Evolutionary conservation across 2,888 invertebrate species (phyloP).

Genomic region (Leptothorax acervorum): DNA sequence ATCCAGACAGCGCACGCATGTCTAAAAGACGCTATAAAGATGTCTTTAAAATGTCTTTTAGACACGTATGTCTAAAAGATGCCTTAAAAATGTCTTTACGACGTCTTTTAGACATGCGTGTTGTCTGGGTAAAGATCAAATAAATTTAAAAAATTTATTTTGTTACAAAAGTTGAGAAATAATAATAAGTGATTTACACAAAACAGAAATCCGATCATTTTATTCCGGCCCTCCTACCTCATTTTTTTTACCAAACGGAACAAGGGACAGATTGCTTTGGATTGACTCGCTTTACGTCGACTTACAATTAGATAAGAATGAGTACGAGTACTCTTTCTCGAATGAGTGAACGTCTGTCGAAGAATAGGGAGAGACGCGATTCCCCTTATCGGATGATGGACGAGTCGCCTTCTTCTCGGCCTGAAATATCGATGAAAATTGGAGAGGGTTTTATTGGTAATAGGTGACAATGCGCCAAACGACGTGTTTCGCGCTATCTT

Average conservation of each 20-base stretch:
- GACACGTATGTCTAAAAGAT: too few species aligned
- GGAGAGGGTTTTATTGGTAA: not conserved
- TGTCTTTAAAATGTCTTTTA: too few species aligned
- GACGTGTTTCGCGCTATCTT: slow-evolving; percentile 10
- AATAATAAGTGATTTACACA: slow-evolving; percentile 42
- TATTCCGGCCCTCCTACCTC: not conserved
- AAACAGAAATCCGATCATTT: not conserved
- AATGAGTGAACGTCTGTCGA: not conserved
- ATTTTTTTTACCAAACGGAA: not conserved
- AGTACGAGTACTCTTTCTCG: not conserved
- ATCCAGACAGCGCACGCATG: too few species aligned
- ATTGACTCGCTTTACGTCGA: not conserved
- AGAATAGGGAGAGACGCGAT: not conserved
- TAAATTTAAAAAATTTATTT: not conserved
- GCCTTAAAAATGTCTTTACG: too few species aligned
- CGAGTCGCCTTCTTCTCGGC: not conserved
- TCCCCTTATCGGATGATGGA: not conserved
- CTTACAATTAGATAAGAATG: not conserved
- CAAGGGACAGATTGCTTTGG: not conserved
- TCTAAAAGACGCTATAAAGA: too few species aligned
- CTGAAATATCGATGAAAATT: slow-evolving; percentile 14
- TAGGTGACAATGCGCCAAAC: not conserved
- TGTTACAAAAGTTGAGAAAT: not conserved
- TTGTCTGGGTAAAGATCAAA: not conserved
- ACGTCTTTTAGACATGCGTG: too few species aligned